phyloP scores from a whole-genome alignment of 2,888 invertebrate species.

The Glyphotaelius pellucidus region DNA sequence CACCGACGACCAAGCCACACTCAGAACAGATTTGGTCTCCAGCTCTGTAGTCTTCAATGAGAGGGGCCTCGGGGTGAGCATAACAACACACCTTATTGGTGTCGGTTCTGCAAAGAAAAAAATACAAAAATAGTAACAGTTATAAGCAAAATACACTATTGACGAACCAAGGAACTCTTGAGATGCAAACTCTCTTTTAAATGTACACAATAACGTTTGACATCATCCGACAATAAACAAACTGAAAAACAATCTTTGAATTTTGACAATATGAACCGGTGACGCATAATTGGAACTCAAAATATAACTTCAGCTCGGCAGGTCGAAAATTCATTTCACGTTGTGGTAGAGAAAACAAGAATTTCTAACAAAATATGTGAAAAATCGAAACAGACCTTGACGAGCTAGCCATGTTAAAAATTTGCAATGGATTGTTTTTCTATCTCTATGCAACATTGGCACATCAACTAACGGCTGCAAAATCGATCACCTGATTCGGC shows the following conservation, averaged over 20 bases:
- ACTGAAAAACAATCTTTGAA: not conserved
- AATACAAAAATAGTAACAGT: slow-evolving; percentile 66
- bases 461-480: slow-evolving; percentile 7
- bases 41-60: slow-evolving; percentile 98
- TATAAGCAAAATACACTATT: not conserved
- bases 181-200: not conserved
- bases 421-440: slow-evolving; percentile 64
- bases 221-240: not conserved
- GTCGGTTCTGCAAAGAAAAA: slow-evolving; percentile 78
- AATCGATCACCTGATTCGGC: not conserved
- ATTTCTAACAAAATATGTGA: not conserved
- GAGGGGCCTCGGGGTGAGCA: slow-evolving; percentile 95
- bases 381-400: slow-evolving; percentile 75
- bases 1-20: slow-evolving; percentile 99
- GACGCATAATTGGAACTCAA: not conserved
- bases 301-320: not conserved
- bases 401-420: slow-evolving; percentile 80
- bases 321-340: not conserved
- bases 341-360: not conserved
- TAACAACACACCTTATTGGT: slow-evolving; percentile 91
- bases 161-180: not conserved
- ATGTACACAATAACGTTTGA: not conserved
- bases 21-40: slow-evolving; percentile 99
- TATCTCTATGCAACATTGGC: slow-evolving; percentile 22
- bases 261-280: not conserved